Base-by-base conservation (phyloP, 2,113 vertebrate species). In the Anser brachyrhynchus region DNA sequence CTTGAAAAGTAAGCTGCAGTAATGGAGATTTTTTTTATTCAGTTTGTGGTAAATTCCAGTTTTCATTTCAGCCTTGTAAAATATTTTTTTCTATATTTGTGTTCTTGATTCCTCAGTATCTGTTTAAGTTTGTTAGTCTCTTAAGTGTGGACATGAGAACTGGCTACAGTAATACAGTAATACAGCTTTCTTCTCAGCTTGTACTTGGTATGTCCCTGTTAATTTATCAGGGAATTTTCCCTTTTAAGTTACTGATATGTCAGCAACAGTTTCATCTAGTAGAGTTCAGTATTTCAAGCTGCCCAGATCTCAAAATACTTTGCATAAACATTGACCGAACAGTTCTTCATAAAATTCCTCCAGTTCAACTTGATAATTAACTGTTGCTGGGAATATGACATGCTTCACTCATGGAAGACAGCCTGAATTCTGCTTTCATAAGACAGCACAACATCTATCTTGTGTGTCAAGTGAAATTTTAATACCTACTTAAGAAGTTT, bases 211-310 rank as follows among this genome's bases (percentile, higher is more conserved):
- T 92, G 92, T 95, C 52, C 57, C 5, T 86, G 25, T 67, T 87
- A 87, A 84, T 93, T 92, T 80, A 86, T 84, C 58, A 90, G 23
- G 64, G 73, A 31, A 64, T 18, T 23, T 77, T 74, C 31, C 6
- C 15, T 90, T 94, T 92, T 84, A 78, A 86, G 76, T 88, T 80
- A 49, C 29, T 86, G 64, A 62, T 85, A 83, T 25, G 26, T 93
- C 51, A 95, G 43, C 69, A 93, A 35, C 55, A 88, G 85, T 90
- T 94, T 86, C 55, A 92, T 23, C 23, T 90, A 65, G 23, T 39
- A 69, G 21, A 78, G 43, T 58, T 78, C 66, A 57, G 18, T 10
- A 84, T 89, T 89, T 92, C 46, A 61, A 84, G 52, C 57, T 90
- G 35, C 23, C 20, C 37, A 64, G 51, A 80, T 74, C 51, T 86